A percentile compares a stretch with the other conserved stretches of the same genome.
Conservation (phyloP, 2,113 vertebrate genomes). For the Microcebus tavaratra region DNA sequence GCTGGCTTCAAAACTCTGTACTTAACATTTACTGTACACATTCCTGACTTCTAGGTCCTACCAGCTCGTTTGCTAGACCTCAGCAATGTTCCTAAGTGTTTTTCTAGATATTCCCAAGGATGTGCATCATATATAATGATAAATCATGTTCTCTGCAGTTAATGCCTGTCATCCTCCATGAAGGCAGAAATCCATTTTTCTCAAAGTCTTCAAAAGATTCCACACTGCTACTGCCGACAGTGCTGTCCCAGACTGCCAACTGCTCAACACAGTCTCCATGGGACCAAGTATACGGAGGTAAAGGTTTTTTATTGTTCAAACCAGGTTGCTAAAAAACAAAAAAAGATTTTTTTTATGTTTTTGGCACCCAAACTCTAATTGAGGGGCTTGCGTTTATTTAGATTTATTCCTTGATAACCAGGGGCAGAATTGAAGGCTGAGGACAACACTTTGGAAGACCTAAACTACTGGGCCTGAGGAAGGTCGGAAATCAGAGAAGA, state of each 20-base stretch:
- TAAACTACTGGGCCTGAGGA: background rate
- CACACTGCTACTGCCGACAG: fast-evolving
- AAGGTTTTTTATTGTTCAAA: background rate
- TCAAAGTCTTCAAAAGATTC: background rate
- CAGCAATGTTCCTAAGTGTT: background rate
- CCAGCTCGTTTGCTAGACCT: background rate
- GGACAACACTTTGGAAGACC: background rate
- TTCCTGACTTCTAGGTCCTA: background rate
- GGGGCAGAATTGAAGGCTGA: background rate
- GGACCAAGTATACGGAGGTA: background rate
- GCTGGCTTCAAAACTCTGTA: background rate
- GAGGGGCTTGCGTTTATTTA: background rate
- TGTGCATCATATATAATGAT: fast-evolving
- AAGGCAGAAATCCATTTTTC: background rate
- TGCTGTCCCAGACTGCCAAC: background rate
- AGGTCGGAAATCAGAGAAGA: background rate
- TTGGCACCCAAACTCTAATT: background rate
- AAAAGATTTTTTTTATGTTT: too few relatives aligned
- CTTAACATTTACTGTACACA: background rate
- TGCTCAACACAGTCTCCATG: background rate
- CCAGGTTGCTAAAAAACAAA: too few relatives aligned
- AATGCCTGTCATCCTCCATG: background rate
- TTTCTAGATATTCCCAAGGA: background rate
- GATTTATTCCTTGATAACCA: background rate
- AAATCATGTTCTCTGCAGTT: background rate